These are phyloP conservation scores for Oreohelix idahoensis DNA, from an alignment of 1,140 invertebrate species.

Conservation along the genomic window DNA sequence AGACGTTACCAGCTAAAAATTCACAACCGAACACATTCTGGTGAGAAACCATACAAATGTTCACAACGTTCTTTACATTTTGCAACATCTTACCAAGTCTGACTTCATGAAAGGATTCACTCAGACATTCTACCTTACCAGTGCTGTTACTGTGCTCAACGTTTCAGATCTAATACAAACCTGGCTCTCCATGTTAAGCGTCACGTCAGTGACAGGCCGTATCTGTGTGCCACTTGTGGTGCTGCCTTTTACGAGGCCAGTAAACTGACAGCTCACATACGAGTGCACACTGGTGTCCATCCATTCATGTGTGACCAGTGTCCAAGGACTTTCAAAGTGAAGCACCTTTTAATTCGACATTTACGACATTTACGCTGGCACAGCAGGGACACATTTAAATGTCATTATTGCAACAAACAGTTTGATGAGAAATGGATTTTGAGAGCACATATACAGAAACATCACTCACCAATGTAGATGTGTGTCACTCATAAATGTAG, in stretches of 20 bases:
- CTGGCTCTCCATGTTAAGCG: not conserved
- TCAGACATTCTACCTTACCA: not conserved
- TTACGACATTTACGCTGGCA: constrained; percentile 14
- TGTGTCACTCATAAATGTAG: no score
- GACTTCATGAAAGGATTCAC: not conserved
- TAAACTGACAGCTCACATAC: not conserved
- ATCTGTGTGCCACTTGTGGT: not conserved
- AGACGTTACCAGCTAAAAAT: constrained; percentile 4
- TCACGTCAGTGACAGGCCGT: not conserved
- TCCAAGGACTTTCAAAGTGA: not conserved
- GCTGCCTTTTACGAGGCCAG: not conserved
- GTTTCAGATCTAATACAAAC: not conserved
- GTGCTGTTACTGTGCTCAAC: not conserved
- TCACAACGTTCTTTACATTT: not conserved
- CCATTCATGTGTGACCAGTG: constrained; percentile 4
- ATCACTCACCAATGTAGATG: not conserved
- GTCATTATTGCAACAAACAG: not conserved
- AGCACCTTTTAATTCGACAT: constrained; percentile 10
- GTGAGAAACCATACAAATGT: constrained; percentile 7
- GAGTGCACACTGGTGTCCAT: not conserved
- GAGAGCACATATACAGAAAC: not conserved
- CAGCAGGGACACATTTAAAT: not conserved
- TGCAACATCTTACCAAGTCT: not conserved
- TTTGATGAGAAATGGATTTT: constrained; percentile 6
- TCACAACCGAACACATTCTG: not conserved